phyloP scores from a whole-genome alignment of 2,113 vertebrate genomes.

The Toxotes chatareus region DNA sequence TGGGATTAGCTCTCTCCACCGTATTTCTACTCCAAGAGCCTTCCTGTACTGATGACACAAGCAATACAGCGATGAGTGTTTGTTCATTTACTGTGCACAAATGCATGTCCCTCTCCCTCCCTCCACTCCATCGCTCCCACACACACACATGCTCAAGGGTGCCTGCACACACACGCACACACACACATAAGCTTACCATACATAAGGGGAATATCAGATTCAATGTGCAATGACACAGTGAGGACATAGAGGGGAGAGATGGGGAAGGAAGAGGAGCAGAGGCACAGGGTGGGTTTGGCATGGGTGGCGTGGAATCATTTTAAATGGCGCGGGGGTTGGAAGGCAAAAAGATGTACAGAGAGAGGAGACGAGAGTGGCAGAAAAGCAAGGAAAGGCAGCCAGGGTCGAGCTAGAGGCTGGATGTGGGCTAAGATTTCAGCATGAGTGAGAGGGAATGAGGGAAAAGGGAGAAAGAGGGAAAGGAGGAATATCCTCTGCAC shows the following conservation, averaged over 20 bases:
- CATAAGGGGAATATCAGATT: constrained; percentile 78
- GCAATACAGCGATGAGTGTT: constrained; percentile 77
- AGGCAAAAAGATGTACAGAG: constrained; percentile 59
- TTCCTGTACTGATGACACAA: constrained; percentile 79
- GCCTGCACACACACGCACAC: constrained; percentile 21
- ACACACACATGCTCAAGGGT: constrained; percentile 49
- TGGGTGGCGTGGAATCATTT: constrained; percentile 65
- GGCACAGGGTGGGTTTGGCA: constrained; percentile 64
- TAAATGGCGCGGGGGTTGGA: constrained; percentile 72
- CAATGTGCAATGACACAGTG: constrained; percentile 81
- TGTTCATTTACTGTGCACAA: constrained; percentile 79
- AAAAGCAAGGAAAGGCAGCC: constrained; percentile 54
- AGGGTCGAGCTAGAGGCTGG: constrained; percentile 57
- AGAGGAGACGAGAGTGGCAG: constrained; percentile 50
- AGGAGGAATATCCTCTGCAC: constrained; percentile 88
- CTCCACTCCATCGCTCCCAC: constrained; percentile 37
- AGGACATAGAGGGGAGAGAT: constrained; percentile 69
- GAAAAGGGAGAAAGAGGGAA: constrained; percentile 73
- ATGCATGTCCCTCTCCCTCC: constrained; percentile 69
- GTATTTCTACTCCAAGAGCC: constrained; percentile 67
- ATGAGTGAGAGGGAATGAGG: constrained; percentile 69
- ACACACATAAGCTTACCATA: constrained; percentile 44
- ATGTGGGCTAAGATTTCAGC: constrained; percentile 74
- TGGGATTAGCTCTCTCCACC: constrained; percentile 66
- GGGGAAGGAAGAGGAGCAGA: constrained; percentile 55